These are phyloP conservation scores for Drosophila histrio DNA, from an alignment of 2,888 invertebrate genomes.

Conservation along the genomic window DNA sequence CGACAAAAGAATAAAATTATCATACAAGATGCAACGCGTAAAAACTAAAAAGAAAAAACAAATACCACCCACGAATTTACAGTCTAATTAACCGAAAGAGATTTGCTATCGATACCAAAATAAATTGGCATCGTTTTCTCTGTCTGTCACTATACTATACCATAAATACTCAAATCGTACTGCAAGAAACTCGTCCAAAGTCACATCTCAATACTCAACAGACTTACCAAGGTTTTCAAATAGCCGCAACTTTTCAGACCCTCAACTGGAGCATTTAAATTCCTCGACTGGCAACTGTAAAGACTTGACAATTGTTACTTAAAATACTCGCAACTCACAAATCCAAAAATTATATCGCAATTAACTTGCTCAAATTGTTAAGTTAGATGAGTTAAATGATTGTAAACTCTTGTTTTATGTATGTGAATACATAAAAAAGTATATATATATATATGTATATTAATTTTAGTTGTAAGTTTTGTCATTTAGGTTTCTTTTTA, in stretches of 20 bases:
- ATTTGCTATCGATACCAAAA: too few species aligned
- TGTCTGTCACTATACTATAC: not conserved
- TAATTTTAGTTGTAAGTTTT: conserved; percentile 25
- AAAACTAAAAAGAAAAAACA: conserved; percentile 67
- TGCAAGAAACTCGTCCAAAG: conserved; percentile 38
- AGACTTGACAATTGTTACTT: conserved; percentile 71
- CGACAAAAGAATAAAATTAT: conserved; percentile 93
- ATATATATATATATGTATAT: conserved; percentile 25
- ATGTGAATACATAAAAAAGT: conserved; percentile 26
- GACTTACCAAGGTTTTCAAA: conserved; percentile 35
- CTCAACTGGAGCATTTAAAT: conserved; percentile 38
- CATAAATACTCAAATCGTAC: not conserved
- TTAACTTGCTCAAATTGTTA: conserved; percentile 41
- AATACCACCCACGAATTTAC: conserved; percentile 42
- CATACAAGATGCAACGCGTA: conserved; percentile 86
- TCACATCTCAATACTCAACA: conserved; percentile 26
- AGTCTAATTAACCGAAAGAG: not conserved
- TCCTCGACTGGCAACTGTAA: conserved; percentile 42
- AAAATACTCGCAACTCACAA: conserved; percentile 62
- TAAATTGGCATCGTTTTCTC: not conserved
- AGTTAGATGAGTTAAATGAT: conserved; percentile 9
- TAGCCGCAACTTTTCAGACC: conserved; percentile 12
- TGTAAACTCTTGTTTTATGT: conserved; percentile 36
- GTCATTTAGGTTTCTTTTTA: conserved; percentile 15
- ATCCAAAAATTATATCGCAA: conserved; percentile 20